phyloP scores from a whole-genome alignment of 1,140 invertebrate genomes.

The Diorhabda elongata region DNA sequence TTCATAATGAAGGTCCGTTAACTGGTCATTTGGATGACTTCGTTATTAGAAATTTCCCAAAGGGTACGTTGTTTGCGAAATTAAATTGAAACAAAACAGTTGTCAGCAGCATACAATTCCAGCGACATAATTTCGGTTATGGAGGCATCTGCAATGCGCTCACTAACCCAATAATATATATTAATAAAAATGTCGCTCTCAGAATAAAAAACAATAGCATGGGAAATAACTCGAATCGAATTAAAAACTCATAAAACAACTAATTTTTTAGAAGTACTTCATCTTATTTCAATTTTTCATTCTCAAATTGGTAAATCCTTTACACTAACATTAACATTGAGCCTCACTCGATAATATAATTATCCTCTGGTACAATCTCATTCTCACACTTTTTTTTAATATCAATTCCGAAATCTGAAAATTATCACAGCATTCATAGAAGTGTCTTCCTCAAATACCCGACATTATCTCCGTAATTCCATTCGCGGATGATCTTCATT shows the following conservation, averaged over 20 bases:
- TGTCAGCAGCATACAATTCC: neutral
- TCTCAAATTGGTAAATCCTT: too few species aligned
- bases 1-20: conserved; percentile 2
- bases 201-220: too few species aligned
- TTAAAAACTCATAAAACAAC: too few species aligned
- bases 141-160: neutral
- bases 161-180: too few species aligned
- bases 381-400: neutral
- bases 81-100: conserved; percentile 3
- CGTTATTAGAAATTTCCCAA: neutral
- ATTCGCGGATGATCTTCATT: neutral
- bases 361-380: too few species aligned
- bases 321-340: too few species aligned
- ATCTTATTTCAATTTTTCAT: too few species aligned
- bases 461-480: neutral
- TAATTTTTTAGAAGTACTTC: too few species aligned
- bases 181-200: too few species aligned
- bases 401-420: neutral
- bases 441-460: neutral
- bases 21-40: neutral
- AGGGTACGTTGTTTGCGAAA: conserved; percentile 1
- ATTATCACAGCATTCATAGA: conserved; percentile 1
- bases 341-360: too few species aligned
- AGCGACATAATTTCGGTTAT: neutral
- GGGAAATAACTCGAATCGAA: too few species aligned